Conservation (phyloP, 2,797 vertebrate genomes). For the Morelia viridis region DNA sequence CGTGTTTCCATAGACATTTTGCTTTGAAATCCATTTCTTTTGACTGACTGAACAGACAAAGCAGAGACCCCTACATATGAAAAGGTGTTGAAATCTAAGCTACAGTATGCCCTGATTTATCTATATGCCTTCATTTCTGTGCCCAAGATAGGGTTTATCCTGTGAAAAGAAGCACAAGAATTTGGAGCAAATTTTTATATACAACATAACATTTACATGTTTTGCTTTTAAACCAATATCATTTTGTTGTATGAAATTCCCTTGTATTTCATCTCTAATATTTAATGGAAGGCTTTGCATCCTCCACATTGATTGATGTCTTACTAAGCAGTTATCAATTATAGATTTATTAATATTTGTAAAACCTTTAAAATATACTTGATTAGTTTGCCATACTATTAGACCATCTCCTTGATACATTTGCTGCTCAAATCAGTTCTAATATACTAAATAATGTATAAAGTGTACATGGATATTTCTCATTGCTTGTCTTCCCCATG, state of each 20-base stretch:
- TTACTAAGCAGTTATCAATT: conserved; percentile 16
- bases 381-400: conserved; percentile 19
- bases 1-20: not conserved
- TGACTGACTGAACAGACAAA: not conserved
- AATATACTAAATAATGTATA: conserved; percentile 14
- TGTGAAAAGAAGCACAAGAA: not conserved
- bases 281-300: not conserved
- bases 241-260: not conserved
- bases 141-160: not conserved
- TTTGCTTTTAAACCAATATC: not conserved
- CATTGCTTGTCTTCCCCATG: not conserved
- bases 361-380: conserved; percentile 7
- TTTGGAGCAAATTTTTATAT: not conserved
- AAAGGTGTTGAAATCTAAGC: not conserved
- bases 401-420: conserved; percentile 3
- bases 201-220: not conserved
- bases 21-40: not conserved
- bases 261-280: conserved; percentile 17
- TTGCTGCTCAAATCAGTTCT: not conserved
- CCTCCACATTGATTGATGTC: not conserved
- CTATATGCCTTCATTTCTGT: not conserved
- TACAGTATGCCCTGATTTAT: not conserved
- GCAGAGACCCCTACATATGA: not conserved
- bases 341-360: conserved; percentile 24
- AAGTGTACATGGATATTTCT: not conserved